Conservation (phyloP, 2,888 invertebrate genomes). For the Agrilus cyanescens region DNA sequence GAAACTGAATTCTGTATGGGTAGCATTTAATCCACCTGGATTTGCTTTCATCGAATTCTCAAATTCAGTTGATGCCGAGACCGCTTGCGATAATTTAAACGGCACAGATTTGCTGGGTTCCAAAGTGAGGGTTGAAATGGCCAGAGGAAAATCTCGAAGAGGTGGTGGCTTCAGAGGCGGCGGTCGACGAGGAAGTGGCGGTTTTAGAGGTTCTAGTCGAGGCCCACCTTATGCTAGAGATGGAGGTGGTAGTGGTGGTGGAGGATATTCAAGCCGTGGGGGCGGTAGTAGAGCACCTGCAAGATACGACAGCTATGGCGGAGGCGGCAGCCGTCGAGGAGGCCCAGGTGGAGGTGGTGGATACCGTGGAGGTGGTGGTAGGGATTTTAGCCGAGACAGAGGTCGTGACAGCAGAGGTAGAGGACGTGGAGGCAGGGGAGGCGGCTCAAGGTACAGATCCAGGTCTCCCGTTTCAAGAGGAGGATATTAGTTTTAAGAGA, state of each 20-base stretch:
- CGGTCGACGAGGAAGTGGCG: conserved; percentile 35
- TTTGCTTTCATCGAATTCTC: conserved; percentile 91
- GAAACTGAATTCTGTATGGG: conserved; percentile 86
- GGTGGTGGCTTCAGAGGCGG: conserved; percentile 46
- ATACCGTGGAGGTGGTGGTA: conserved; percentile 16
- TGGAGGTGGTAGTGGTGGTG: conserved; percentile 21
- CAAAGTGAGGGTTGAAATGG: conserved; percentile 79
- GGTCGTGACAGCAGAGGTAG: conserved; percentile 21
- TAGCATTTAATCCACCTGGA: conserved; percentile 87
- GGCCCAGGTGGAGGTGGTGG: conserved; percentile 20
- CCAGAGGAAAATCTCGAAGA: conserved; percentile 64
- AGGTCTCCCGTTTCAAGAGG: conserved; percentile 8
- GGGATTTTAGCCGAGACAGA: conserved; percentile 16
- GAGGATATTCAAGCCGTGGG: conserved; percentile 32
- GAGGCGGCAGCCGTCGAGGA: conserved; percentile 20
- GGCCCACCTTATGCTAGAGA: conserved; percentile 14
- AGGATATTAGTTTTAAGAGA: too few relatives aligned
- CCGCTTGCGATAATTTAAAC: conserved; percentile 79
- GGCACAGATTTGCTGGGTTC: conserved; percentile 80
- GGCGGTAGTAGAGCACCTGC: conserved; percentile 30
- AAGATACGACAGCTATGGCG: conserved; percentile 16
- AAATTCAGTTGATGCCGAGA: conserved; percentile 78
- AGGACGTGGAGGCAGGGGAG: conserved; percentile 20
- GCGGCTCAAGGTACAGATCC: conserved; percentile 19
- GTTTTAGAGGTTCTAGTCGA: conserved; percentile 10